Percentiles rank a stretch among this genome's conserved stretches.
Evolutionary conservation across 2,113 vertebrate genomes (phyloP).

Genomic region (Cranoglanis bouderius): DNA sequence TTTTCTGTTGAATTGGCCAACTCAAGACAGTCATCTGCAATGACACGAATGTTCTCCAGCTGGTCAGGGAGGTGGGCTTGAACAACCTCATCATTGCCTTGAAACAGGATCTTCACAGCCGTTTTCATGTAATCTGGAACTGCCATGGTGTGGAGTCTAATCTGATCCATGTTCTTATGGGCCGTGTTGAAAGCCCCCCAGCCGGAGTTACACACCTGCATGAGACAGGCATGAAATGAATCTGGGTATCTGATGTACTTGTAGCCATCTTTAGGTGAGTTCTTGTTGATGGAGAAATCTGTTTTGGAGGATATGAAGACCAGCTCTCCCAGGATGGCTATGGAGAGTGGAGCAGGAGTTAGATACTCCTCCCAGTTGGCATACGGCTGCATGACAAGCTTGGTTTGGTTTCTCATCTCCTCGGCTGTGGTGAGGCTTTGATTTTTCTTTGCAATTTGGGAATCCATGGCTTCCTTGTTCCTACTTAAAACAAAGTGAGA

Average conservation of each 20-base stretch:
- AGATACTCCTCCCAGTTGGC: slow-evolving; percentile 64
- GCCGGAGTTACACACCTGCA: slow-evolving; percentile 58
- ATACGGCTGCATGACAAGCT: slow-evolving; percentile 56
- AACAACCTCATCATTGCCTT: slow-evolving; percentile 42
- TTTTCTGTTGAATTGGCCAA: slow-evolving; percentile 25
- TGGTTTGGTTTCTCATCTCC: slow-evolving; percentile 46
- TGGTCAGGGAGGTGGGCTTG: slow-evolving; percentile 50
- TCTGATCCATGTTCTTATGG: slow-evolving; percentile 61
- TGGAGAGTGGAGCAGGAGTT: slow-evolving; percentile 57
- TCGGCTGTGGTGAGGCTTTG: slow-evolving; percentile 47
- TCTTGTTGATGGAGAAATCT: slow-evolving; percentile 57
- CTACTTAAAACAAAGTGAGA: background rate
- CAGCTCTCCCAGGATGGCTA: slow-evolving; percentile 60
- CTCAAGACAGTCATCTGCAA: slow-evolving; percentile 40
- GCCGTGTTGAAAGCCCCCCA: slow-evolving; percentile 25
- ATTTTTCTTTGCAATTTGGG: slow-evolving; percentile 1
- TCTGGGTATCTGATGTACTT: slow-evolving; percentile 54
- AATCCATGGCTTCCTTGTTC: slow-evolving; percentile 12
- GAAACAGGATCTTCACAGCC: slow-evolving; percentile 51
- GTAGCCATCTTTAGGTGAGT: slow-evolving; percentile 46
- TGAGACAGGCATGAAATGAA: slow-evolving; percentile 54
- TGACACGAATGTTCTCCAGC: slow-evolving; percentile 56
- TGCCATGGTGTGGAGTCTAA: slow-evolving; percentile 45
- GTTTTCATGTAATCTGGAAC: slow-evolving; percentile 57
- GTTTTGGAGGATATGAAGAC: slow-evolving; percentile 38